Conservation (phyloP, 2,113 vertebrate species). For the Desmodus rotundus region DNA sequence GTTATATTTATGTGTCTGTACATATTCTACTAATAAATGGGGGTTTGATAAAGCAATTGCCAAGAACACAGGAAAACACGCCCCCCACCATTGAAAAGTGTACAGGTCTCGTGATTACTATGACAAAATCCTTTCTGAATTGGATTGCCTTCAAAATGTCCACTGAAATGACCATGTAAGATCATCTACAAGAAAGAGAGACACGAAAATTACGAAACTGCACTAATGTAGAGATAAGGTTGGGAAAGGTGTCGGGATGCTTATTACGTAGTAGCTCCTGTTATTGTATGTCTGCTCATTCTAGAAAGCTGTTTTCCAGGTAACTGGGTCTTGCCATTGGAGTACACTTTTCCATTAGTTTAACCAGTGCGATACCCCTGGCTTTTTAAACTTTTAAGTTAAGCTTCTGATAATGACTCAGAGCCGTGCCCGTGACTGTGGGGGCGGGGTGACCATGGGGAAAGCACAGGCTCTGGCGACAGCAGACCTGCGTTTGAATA, state of each 20-base stretch:
- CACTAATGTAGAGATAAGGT: neutral
- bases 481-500: neutral
- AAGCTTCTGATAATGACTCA: constrained; percentile 35
- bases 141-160: neutral
- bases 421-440: neutral
- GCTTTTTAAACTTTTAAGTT: neutral
- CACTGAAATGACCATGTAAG: neutral
- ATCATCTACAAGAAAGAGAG: neutral
- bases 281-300: neutral
- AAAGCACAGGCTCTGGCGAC: constrained; percentile 26
- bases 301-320: neutral
- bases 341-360: constrained; percentile 7
- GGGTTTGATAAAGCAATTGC: neutral
- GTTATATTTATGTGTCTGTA: neutral
- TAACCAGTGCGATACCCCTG: neutral
- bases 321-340: neutral
- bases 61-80: neutral
- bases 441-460: neutral
- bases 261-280: neutral
- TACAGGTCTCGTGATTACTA: neutral
- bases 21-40: neutral
- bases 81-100: neutral
- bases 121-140: neutral
- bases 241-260: neutral
- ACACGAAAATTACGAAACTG: neutral